phyloP scores from a whole-genome alignment of 2,113 vertebrate species.

The Otus sunia region DNA sequence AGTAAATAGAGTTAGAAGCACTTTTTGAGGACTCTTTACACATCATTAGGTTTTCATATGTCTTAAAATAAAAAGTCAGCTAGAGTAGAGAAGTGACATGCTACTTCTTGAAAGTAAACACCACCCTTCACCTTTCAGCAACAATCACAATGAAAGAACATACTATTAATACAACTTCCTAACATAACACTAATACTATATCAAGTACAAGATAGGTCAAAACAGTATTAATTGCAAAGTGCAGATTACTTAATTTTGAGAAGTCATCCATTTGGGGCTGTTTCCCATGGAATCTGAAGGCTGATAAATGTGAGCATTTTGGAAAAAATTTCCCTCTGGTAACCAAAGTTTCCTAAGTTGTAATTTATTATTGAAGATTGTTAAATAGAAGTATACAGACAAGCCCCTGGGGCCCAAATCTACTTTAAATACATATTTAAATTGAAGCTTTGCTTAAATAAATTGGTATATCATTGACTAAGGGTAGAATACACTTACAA shows the following conservation, averaged over 20 bases:
- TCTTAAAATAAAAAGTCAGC: background rate
- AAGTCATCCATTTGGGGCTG: background rate
- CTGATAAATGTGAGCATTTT: background rate
- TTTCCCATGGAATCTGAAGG: background rate
- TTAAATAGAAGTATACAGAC: background rate
- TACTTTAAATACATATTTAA: background rate
- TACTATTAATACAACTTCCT: background rate
- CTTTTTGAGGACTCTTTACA: background rate
- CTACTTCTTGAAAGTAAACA: background rate
- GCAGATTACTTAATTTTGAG: background rate
- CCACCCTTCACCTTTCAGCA: background rate
- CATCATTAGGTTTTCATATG: background rate
- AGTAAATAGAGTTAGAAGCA: background rate
- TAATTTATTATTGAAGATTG: background rate
- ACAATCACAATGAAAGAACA: background rate
- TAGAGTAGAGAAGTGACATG: background rate
- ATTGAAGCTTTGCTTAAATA: background rate
- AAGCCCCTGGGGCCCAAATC: background rate
- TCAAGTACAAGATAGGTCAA: background rate
- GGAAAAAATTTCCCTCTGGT: background rate
- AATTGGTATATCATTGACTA: background rate
- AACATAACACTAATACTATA: background rate
- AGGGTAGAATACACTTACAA: background rate
- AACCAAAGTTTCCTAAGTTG: background rate
- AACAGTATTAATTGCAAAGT: background rate